Evolutionary conservation across 2,797 vertebrate species (phyloP), one percentile per base, ranked within the genome.

Genomic region (Trachurus trachurus): DNA sequence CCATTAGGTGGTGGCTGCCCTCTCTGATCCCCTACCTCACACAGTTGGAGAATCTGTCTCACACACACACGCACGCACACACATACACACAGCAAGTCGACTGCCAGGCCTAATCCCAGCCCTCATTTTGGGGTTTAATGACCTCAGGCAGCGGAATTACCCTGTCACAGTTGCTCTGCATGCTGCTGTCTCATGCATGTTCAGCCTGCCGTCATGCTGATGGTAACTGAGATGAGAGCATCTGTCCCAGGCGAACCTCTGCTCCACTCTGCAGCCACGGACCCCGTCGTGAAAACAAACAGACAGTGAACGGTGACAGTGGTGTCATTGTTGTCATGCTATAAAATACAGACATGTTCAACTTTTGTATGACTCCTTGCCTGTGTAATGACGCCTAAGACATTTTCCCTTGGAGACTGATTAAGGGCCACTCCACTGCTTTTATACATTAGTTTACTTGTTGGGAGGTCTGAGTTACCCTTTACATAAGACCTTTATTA

Each of bases 81-180:
- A 64, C n/a, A 54, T 13, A 66, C 39, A 74, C 39, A 63, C 68
- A 71, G 39, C 44, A 53, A 59, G 44, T 53, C 12, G 64, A 13
- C 70, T 81, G 71, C 79, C 76, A 86, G 82, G 65, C 68, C 70
- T 61, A 75, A 77, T 90, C 71, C 75, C 44, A 77, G 71, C 69
- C 37, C 78, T 72, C 57, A 75, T 88, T 89, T 88, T 76, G 40
- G 71, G 67, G 61, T 88, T 81, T 80, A 82, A 89, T 88, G 74
- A 89, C 79, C 82, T 84, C 62, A 88, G 80, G 76, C 88, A 78
- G 82, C n/a, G 71, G 85, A 90, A 91, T 90, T 87, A 85, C 71
- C 64, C 78, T 67, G 78, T 89, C 80, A 83, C 61, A 76, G 66
- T 74, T 53, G 49, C 64, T 88, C 76, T 74, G 62, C 22, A 37